Evolutionary conservation across 2,888 invertebrate genomes (phyloP).

Genomic region (Gortyna flavago): DNA sequence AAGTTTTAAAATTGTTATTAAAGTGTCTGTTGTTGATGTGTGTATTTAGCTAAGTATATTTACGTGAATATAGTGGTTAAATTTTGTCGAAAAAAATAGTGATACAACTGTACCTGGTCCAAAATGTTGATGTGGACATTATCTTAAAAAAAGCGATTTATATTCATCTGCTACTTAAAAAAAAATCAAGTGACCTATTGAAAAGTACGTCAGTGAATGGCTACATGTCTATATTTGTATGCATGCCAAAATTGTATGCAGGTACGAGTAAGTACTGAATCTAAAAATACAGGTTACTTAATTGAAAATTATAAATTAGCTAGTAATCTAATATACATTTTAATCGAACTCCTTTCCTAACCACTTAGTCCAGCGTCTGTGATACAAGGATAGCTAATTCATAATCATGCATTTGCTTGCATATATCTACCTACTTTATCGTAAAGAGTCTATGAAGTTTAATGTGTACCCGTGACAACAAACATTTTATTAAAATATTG

Average conservation of each 20-base stretch:
- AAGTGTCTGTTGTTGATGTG: too few species aligned
- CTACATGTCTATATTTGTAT: background rate
- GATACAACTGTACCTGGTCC: background rate
- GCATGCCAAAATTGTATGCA: background rate
- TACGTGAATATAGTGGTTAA: too few species aligned
- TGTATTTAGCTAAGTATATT: background rate
- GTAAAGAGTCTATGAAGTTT: background rate
- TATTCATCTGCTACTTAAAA: too few species aligned
- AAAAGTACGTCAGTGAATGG: background rate
- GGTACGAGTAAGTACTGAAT: background rate
- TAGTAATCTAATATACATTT: constrained; percentile 20
- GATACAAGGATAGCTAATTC: constrained; percentile 47
- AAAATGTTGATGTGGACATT: background rate
- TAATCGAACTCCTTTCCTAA: constrained; percentile 44
- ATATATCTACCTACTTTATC: background rate
- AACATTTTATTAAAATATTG: background rate
- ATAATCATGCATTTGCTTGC: constrained; percentile 38
- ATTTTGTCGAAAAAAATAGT: background rate
- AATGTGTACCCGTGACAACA: background rate
- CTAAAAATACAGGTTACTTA: constrained; percentile 10
- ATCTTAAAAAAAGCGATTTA: background rate
- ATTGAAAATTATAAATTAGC: constrained; percentile 34
- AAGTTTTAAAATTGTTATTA: too few species aligned
- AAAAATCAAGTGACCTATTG: constrained; percentile 6
- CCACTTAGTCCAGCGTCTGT: constrained; percentile 9